Evolutionary conservation across 2,888 invertebrate species (phyloP), one percentile per base, ranked within the genome.

Genomic region (Subacronicta megacephala): DNA sequence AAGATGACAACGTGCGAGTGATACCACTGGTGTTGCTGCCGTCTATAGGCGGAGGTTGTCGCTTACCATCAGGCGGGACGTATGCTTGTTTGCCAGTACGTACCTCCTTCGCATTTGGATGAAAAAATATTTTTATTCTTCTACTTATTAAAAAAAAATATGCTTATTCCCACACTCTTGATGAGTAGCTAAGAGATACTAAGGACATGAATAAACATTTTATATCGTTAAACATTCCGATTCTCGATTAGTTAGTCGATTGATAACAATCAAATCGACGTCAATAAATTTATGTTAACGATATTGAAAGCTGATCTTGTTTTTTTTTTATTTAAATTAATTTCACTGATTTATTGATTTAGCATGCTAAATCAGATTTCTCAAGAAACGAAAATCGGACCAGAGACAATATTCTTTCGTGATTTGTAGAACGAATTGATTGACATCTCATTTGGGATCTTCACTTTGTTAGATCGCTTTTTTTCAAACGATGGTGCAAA

Each of bases 271-370:
- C 7, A 26, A 26, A 63, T 33, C 50, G 50, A 43, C 37, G 31
- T 64, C 43, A 13, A n/a, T 56, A 46, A 55, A 65, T 65, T 63
- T 63, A 69, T 65, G 41, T 23, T 50, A 69, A 63, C 45, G 45
- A 46, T 20, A 16, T 56, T 63, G 64, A 69, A 65, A 69, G 64
- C 17, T 10, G 4, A 9, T 26, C 10, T 36, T 26, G n/a, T 31
- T n/a, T 9, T 50, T 3, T 10, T 49, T 1, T 17, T n/a, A n/a
- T n/a, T n/a, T n/a, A 15, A 26, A 29, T 10, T 9, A n/a, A 38
- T 15, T 46, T 43, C 42, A 43, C 18, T 18, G 6, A 31, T 46
- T 15, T 43, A 18, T 43, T 42, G 20, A 16, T 45, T 2, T 7
- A 13, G 13, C 42, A 29, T 38, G 10, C 12, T 45, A 29, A 59